phyloP scores from a whole-genome alignment of 2,888 invertebrate species.

The Pyralis farinalis region DNA sequence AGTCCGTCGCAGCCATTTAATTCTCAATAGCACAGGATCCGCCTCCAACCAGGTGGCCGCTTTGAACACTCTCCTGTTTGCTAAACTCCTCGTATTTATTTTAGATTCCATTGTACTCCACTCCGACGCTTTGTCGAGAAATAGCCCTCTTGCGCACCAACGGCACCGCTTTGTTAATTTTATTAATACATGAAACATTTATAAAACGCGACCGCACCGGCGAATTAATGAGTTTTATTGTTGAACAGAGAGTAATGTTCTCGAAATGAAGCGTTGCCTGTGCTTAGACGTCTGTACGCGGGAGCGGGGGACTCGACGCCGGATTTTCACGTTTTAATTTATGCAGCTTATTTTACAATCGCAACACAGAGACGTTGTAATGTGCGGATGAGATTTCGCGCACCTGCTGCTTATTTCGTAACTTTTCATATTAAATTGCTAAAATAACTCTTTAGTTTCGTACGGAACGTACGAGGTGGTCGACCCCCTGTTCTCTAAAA shows the following conservation, averaged over 20 bases:
- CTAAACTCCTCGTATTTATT: conserved; percentile 78
- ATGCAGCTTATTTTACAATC: conserved; percentile 59
- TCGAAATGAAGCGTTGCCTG: conserved; percentile 54
- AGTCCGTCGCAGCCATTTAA: conserved; percentile 62
- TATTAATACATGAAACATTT: conserved; percentile 80
- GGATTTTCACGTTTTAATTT: conserved; percentile 60
- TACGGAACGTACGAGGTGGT: conserved; percentile 14
- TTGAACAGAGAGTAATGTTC: conserved; percentile 69
- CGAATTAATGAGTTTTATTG: conserved; percentile 79
- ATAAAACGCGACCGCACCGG: conserved; percentile 72
- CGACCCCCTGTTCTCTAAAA: conserved; percentile 21
- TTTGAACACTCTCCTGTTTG: conserved; percentile 71
- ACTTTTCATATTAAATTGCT: conserved; percentile 42
- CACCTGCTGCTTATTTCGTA: conserved; percentile 52
- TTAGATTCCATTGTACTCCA: conserved; percentile 74
- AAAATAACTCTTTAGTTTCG: conserved; percentile 33
- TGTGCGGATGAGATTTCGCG: conserved; percentile 33
- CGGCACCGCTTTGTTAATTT: conserved; percentile 75
- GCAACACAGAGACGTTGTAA: conserved; percentile 31
- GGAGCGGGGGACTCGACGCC: conserved; percentile 33
- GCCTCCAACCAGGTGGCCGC: conserved; percentile 64
- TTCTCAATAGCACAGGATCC: conserved; percentile 52
- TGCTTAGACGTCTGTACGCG: conserved; percentile 55
- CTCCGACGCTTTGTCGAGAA: conserved; percentile 71
- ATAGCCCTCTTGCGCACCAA: conserved; percentile 66